Conservation (phyloP, 2,113 vertebrate genomes). For the Hippocampus zosterae region DNA sequence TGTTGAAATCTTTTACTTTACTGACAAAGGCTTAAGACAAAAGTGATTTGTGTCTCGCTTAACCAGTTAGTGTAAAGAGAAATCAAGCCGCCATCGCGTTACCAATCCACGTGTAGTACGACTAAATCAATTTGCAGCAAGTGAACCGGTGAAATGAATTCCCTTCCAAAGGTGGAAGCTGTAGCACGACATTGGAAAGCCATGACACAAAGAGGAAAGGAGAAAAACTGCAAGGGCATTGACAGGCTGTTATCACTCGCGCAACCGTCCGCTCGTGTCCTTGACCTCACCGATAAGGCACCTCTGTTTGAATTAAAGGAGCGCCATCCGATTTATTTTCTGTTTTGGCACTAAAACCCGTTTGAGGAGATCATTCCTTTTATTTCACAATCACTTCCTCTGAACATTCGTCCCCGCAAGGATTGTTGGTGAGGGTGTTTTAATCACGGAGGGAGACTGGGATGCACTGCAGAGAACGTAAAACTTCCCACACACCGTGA, state of each 20-base stretch:
- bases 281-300: not conserved
- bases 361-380: not conserved
- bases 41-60: too few relatives aligned
- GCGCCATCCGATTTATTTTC: not conserved
- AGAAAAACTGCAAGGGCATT: slow-evolving; percentile 46
- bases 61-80: too few relatives aligned
- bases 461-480: not conserved
- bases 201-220: not conserved
- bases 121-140: slow-evolving; percentile 50
- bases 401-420: not conserved
- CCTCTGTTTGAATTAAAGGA: not conserved
- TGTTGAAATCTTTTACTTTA: too few relatives aligned
- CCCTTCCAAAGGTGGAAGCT: slow-evolving; percentile 34
- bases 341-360: not conserved
- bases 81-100: slow-evolving; percentile 12
- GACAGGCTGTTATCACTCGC: slow-evolving; percentile 64
- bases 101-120: slow-evolving; percentile 51
- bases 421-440: not conserved
- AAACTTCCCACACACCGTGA: slow-evolving; percentile 1
- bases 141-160: slow-evolving; percentile 57
- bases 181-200: slow-evolving; percentile 7
- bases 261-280: slow-evolving; percentile 12
- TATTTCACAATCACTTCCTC: not conserved
- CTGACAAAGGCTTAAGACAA: too few relatives aligned
- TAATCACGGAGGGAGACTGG: not conserved